Base-by-base conservation (phyloP, 2,797 vertebrate genomes). In the Pitangus sulphuratus region DNA sequence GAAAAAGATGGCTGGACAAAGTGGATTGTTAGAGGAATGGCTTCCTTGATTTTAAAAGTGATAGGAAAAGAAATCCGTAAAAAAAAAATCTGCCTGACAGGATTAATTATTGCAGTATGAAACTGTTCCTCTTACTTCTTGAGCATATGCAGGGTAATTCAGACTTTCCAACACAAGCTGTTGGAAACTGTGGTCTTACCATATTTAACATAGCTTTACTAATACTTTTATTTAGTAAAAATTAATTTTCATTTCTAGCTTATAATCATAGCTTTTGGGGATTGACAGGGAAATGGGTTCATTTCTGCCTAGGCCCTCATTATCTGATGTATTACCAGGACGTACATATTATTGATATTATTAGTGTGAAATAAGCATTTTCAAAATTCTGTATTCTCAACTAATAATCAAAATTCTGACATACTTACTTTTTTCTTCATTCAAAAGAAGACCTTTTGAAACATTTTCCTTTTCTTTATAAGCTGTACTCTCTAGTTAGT, bases 401-500 rank as follows among this genome's bases (percentile, higher is more conserved):
- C 71, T 78, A 15, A 25, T 44, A 54, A 25, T 70, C 21, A 57
- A 42, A 87, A 75, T 82, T 72, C 65, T 82, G 47, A 26, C 28
- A 7, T 15, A 4, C 19, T 83, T 42, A 25, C 12, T 17, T 26
- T 64, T 39, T 65, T 4, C 19, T 78, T 57, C 30, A 33, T 44
- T 82, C 31, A 44, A 10, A 84, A 61, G 22, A 56, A 50, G 18
- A 19, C 31, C 83, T 84, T 72, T 33, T 74, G 60, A 74, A 77
- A 45, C 44, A 5, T 57, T 88, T 74, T 72, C 58, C 60, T 58
- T 31, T 58, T 89, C 58, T 51, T 84, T 87, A 66, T 51, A 70
- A 87, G 44, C 78, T 89, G 37, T 35, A n/a, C 44, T 93, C 28
- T 70, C 51, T 61, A 16, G 35, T 80, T 86, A 48, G 84, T 82